Conservation (phyloP, 2,888 invertebrate species). For the Cistogaster globosa region DNA sequence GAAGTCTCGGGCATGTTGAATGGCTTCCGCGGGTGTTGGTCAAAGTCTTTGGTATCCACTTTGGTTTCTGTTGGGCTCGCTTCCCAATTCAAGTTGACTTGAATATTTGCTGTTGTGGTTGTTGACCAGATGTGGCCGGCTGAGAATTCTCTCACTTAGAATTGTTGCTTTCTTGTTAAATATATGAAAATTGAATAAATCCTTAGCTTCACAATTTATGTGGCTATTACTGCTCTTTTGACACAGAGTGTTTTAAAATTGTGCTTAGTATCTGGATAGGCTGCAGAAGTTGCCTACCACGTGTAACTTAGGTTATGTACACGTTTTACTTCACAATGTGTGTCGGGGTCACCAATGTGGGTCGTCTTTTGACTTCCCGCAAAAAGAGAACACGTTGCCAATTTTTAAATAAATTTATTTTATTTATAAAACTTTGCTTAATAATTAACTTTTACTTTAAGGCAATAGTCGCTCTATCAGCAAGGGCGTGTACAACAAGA, state of each 20-base stretch:
- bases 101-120: constrained; percentile 3
- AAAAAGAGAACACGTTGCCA: too few species aligned
- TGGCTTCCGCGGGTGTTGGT: not conserved
- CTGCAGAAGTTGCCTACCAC: constrained; percentile 5
- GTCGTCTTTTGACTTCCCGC: not conserved
- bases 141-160: not conserved
- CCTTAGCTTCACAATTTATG: constrained; percentile 5
- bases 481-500: constrained; percentile 1
- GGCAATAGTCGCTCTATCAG: not conserved
- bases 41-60: constrained; percentile 16
- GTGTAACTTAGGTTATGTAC: constrained; percentile 19
- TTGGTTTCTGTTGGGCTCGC: constrained; percentile 15
- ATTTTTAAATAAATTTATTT: too few species aligned
- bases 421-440: not conserved
- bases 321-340: constrained; percentile 15
- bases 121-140: not conserved
- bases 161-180: constrained; percentile 10
- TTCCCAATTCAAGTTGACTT: not conserved
- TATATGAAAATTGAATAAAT: too few species aligned
- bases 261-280: constrained; percentile 14
- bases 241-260: constrained; percentile 15
- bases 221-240: constrained; percentile 7
- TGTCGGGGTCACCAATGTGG: constrained; percentile 23
- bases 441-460: not conserved
- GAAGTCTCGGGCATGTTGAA: constrained; percentile 33